Evolutionary conservation across 2,888 invertebrate species (phyloP).

Genomic region (Drosophila rubida): DNA sequence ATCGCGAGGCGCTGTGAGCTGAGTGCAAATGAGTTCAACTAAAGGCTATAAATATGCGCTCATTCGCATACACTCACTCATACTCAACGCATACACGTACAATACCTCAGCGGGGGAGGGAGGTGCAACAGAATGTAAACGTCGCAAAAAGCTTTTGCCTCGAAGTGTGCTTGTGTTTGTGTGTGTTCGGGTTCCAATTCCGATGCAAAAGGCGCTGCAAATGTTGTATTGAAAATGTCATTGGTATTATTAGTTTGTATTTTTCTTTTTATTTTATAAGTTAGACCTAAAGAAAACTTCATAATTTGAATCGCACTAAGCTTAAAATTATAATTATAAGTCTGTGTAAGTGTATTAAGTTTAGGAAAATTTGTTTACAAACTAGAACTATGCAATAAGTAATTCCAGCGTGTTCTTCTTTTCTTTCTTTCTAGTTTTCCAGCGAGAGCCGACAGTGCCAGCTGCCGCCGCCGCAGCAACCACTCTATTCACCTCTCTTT

Average conservation of each 20-base stretch:
- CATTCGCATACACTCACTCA: slow-evolving; percentile 7
- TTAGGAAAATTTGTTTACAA: slow-evolving; percentile 53
- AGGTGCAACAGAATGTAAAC: slow-evolving; percentile 5
- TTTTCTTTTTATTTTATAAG: slow-evolving; percentile 54
- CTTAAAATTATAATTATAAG: slow-evolving; percentile 70
- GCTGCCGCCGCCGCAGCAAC: slow-evolving; percentile 48
- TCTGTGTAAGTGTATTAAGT: slow-evolving; percentile 69
- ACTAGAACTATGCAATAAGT: slow-evolving; percentile 52
- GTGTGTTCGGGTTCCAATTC: slow-evolving; percentile 10
- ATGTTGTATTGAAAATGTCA: slow-evolving; percentile 13
- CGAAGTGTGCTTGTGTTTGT: neutral
- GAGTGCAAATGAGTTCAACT: slow-evolving; percentile 78
- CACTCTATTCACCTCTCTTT: slow-evolving; percentile 3
- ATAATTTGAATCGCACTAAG: slow-evolving; percentile 66
- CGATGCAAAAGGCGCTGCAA: slow-evolving; percentile 19
- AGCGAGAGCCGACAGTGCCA: slow-evolving; percentile 51
- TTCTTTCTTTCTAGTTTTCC: slow-evolving; percentile 23
- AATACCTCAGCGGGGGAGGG: slow-evolving; percentile 6
- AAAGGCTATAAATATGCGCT: slow-evolving; percentile 72
- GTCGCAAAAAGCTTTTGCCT: slow-evolving; percentile 29
- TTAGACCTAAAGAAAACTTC: slow-evolving; percentile 66
- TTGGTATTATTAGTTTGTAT: neutral
- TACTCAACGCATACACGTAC: neutral
- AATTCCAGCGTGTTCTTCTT: slow-evolving; percentile 36
- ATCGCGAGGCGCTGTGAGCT: slow-evolving; percentile 30